Base-by-base conservation (phyloP, 2,888 invertebrate genomes). In the Ormyrus nitidulus region DNA sequence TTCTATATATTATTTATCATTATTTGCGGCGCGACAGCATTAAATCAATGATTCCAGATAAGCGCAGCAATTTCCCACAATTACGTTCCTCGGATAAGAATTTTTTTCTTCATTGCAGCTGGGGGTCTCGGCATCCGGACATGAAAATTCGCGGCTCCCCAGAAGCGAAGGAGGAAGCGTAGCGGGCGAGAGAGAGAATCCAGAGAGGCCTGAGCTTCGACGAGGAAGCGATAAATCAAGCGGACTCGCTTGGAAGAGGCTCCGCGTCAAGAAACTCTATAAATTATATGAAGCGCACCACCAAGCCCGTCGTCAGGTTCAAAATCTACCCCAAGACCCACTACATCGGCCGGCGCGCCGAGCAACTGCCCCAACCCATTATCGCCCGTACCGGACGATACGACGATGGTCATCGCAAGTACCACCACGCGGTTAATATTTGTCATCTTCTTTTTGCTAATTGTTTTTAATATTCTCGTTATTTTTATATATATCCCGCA, bases 221-320 rank as follows among this genome's bases (percentile, higher is more conserved):
- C n/a, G 74, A 79, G 64, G 64, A 74, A 74, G 51, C 79, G 64
- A 79, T 79, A 72, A 74, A 74, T 70, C 74, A 74, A 69, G 19
- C 48, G n/a, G 46, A 44, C 56, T 58, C 34, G 64, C 49, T 34
- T 34, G 34, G 44, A 19, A 69, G 53, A 13, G 46, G 8, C 54
- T 11, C 0, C 69, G 58, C 68, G 66, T 73, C 64, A 46, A 64
- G 51, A 64, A 70, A 53, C 70, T 66, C 59, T 58, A 62, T 73
- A 61, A 73, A 80, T 78, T 82, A 81, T 81, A 82, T 82, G 82
- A 82, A 82, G 82, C 82, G 82, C 70, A 74, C 53, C 70, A 70
- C 58, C 72, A 82, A 82, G 53, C 78, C 79, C 72, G 80, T 68
- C 66, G 79, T 82, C 61, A 78, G 82, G 61, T 82, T 82, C 77